Evolutionary conservation across 2,888 invertebrate species (phyloP), one percentile per base, ranked within the genome.

Genomic region (Camptogramma bilineatum): DNA sequence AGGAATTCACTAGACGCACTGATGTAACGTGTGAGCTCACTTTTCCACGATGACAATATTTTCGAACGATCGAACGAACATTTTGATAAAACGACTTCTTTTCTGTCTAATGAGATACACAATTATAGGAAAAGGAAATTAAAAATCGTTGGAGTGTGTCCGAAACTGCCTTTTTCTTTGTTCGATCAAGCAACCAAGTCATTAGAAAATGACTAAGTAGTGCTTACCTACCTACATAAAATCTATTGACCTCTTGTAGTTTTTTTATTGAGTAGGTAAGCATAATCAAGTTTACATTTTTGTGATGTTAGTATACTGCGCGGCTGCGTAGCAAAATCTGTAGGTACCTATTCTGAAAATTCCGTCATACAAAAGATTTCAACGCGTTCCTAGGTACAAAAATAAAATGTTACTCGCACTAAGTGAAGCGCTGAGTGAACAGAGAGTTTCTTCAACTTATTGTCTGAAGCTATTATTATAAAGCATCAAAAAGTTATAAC

Each of bases 51-150:
- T n/a, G n/a, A n/a, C n/a, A n/a, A n/a, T n/a, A n/a, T n/a, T n/a
- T n/a, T n/a, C n/a, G n/a, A n/a, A n/a, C n/a, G n/a, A n/a, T n/a
- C n/a, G n/a, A n/a, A n/a, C n/a, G n/a, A n/a, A n/a, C 5, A 5
- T 28, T 28, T 28, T 28, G 5, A 5, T 5, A 28, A 28, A 28
- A 5, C 4, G 28, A 5, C 7, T 28, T 28, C 28, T 28, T 28
- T 28, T 62, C 65, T 68, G 62, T 68, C 68, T 51, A 46, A 68
- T 62, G 55, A 52, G 57, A 62, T 39, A 59, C 68, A 64, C 64
- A 69, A 72, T 62, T 65, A 72, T 61, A 65, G 54, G 39, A 55
- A 54, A 66, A 50, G 59, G 64, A 69, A 70, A 66, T 57, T 51
- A 42, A 51, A 19, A 51, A 21, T 42, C 55, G 57, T 44, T 63